Base-by-base conservation (phyloP, 2,888 invertebrate species). In the Harpalus rubripes region DNA sequence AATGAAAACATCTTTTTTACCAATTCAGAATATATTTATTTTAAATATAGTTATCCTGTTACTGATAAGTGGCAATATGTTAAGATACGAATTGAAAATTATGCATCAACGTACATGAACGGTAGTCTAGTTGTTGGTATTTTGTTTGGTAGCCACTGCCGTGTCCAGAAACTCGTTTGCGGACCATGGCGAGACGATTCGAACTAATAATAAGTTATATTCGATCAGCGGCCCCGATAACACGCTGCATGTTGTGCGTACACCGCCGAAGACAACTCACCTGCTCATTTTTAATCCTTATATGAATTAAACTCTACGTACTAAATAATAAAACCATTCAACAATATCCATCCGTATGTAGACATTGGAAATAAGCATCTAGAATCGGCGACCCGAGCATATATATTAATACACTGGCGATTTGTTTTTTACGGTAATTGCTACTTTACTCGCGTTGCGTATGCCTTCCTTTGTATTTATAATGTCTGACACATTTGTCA, bases 381-480 rank as follows among this genome's bases (percentile, higher is more conserved):
- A n/a, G 72, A 18, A 16, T 44, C 8, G 8, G 41, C 41, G 41
- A 74, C 8, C 18, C 7, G 44, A 41, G 72, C 44, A 74, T 16
- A 81, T 44, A 81, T 44, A 63, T 56, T 52, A 32, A 81, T 81
- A 65, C 16, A 68, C 68, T 44, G 68, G 80, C 79, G 85, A 85
- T 85, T 85, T 85, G 85, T 85, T 85, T 85, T 85, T 85, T 85
- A 85, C 80, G 80, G 85, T 85, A 85, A 85, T 85, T 85, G 85
- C 85, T 85, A 85, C 85, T 80, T 84, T 85, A 80, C 85, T 61
- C 80, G 56, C 78, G 76, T 61, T 84, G 84, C 78, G 84, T 84
- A 78, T 84, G 78, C 74, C 59, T 61, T 74, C 39, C 59, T 18
- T 26, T 52, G 84, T 84, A 84, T 84, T 84, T 84, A 84, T 84